Conservation (phyloP, 2,113 vertebrate genomes). For the Paraplagusia blochii region DNA sequence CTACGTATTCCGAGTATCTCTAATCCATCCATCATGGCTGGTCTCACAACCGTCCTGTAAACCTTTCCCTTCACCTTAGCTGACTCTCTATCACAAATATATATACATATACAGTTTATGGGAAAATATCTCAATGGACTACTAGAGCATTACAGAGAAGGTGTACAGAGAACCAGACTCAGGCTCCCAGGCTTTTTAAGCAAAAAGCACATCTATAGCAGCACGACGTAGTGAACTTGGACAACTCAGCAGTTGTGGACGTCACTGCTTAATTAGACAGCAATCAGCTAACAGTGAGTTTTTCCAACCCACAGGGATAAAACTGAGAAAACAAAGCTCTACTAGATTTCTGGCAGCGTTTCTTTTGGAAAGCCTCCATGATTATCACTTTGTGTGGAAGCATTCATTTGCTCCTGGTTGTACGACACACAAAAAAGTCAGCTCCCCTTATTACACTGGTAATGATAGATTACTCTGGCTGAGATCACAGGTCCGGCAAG, state of each 20-base stretch:
- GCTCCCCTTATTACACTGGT: conserved; percentile 69
- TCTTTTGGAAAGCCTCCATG: conserved; percentile 53
- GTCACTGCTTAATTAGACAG: conserved; percentile 53
- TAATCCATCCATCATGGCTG: too few species aligned
- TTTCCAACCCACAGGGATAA: conserved; percentile 42
- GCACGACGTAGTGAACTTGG: conserved; percentile 24
- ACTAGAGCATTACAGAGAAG: too few species aligned
- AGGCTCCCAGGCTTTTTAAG: conserved; percentile 1
- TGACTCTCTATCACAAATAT: too few species aligned
- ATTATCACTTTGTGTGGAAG: conserved; percentile 73
- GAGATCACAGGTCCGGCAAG: conserved; percentile 53
- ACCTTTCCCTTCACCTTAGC: too few species aligned
- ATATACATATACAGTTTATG: too few species aligned
- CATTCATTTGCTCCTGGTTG: conserved; percentile 73
- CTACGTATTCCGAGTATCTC: too few species aligned
- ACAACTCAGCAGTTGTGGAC: conserved; percentile 24
- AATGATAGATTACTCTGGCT: conserved; percentile 73
- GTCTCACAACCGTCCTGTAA: too few species aligned
- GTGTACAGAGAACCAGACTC: not conserved
- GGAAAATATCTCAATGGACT: too few species aligned
- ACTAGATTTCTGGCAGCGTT: conserved; percentile 48
- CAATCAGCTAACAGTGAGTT: conserved; percentile 44
- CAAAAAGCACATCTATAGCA: conserved; percentile 32
- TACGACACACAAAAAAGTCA: conserved; percentile 56
- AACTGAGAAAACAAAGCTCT: conserved; percentile 50